phyloP scores from a whole-genome alignment of 2,888 invertebrate genomes.

The Oscheius sp. region DNA sequence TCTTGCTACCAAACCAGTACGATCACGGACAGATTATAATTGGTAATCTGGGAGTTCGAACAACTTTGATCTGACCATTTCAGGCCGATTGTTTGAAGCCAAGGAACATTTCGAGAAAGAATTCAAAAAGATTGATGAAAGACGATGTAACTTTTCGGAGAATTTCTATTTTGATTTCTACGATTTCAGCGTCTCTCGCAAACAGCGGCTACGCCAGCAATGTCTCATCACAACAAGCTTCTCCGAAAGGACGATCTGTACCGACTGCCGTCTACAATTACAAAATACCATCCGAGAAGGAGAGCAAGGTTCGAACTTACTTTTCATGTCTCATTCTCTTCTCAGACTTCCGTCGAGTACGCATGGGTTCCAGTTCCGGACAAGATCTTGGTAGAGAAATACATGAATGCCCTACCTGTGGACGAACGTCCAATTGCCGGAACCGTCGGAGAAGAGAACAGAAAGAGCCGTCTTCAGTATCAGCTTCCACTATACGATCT shows the following conservation, averaged over 20 bases:
- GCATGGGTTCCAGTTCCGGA: conserved; percentile 64
- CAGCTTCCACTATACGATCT: conserved; percentile 75
- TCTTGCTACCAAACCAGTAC: conserved; percentile 73
- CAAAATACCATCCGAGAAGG: conserved; percentile 40
- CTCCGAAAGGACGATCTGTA: conserved; percentile 31
- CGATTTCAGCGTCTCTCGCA: too few species aligned
- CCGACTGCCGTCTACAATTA: conserved; percentile 58
- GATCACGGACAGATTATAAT: conserved; percentile 68
- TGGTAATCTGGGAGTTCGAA: conserved; percentile 26
- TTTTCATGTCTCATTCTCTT: background rate
- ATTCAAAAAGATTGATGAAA: conserved; percentile 6
- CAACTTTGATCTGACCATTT: background rate
- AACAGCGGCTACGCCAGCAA: too few species aligned
- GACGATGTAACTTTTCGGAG: background rate
- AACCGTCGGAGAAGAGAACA: conserved; percentile 83
- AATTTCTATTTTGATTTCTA: background rate
- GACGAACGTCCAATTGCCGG: conserved; percentile 83
- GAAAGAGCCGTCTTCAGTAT: conserved; percentile 85
- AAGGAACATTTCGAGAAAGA: conserved; percentile 55
- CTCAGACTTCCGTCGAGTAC: conserved; percentile 55
- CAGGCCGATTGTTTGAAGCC: conserved; percentile 49
- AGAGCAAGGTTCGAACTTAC: conserved; percentile 3
- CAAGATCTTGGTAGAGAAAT: conserved; percentile 78
- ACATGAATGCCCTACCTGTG: conserved; percentile 77
- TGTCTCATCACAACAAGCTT: too few species aligned